These are phyloP conservation scores for Phania funesta DNA, from an alignment of 2,888 invertebrate species.

Conservation along the genomic window DNA sequence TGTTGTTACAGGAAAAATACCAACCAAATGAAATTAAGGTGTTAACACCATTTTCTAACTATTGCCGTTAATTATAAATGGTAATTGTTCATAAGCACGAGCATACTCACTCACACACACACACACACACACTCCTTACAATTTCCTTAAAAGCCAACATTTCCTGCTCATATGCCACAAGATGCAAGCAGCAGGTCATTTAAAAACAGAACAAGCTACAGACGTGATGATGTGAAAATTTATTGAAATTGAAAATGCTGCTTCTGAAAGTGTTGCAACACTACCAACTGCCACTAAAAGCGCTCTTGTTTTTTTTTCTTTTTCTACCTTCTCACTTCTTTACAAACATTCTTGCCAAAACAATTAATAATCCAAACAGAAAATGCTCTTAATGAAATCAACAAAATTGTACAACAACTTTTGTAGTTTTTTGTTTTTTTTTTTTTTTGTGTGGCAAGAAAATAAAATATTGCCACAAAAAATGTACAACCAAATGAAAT, in stretches of 20 bases:
- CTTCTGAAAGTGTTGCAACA: conserved; percentile 30
- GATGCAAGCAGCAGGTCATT: conserved; percentile 25
- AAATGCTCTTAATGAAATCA: conserved; percentile 65
- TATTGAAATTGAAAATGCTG: conserved; percentile 47
- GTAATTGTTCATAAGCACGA: conserved; percentile 51
- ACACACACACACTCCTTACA: not conserved
- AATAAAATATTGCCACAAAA: conserved; percentile 9
- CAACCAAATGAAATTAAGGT: conserved; percentile 36
- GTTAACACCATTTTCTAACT: conserved; percentile 56
- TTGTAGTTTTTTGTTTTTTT: not conserved
- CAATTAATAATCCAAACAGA: conserved; percentile 53
- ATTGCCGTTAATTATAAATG: conserved; percentile 65
- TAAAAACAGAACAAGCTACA: conserved; percentile 37
- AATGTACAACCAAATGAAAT: conserved; percentile 49
- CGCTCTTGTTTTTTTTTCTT: not conserved
- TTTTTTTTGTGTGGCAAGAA: conserved; percentile 12
- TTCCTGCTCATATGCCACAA: conserved; percentile 8
- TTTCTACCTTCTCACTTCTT: not conserved
- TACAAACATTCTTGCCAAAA: conserved; percentile 42
- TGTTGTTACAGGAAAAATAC: conserved; percentile 2
- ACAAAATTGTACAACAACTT: conserved; percentile 62
- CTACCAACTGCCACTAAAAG: not conserved
- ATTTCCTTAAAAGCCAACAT: conserved; percentile 1
- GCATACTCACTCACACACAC: not conserved
- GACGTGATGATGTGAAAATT: conserved; percentile 55